These are phyloP conservation scores for Bostrychus sinensis DNA, from an alignment of 2,113 vertebrate species.

Conservation along the genomic window DNA sequence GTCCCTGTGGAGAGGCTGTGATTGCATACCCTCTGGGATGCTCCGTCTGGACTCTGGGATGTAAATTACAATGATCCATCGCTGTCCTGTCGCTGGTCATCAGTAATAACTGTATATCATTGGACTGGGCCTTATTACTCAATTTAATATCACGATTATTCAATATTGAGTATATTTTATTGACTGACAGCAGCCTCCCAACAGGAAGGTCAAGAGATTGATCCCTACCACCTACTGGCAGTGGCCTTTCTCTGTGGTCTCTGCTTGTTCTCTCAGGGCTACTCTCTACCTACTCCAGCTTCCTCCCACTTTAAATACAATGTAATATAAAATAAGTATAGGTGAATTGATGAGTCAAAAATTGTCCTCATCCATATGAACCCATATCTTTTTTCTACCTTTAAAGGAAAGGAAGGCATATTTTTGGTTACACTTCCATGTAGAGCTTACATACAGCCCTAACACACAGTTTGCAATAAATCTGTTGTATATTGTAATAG, in stretches of 20 bases:
- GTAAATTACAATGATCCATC: slow-evolving; percentile 1
- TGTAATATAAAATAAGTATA: too few species aligned
- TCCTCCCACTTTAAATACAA: too few species aligned
- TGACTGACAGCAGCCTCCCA: not conserved
- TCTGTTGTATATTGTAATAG: too few species aligned
- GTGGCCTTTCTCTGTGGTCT: not conserved
- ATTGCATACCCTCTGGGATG: not conserved
- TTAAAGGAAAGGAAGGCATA: too few species aligned
- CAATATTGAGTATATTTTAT: not conserved
- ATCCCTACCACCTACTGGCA: not conserved
- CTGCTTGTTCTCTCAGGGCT: not conserved
- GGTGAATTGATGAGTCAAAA: too few species aligned
- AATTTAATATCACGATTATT: slow-evolving; percentile 2
- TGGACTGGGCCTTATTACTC: not conserved
- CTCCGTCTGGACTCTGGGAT: too few species aligned
- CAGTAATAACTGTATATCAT: not conserved
- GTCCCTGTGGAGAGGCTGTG: slow-evolving; percentile 1
- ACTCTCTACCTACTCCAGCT: too few species aligned
- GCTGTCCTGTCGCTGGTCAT: not conserved
- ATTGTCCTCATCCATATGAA: too few species aligned
- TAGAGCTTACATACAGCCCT: too few species aligned
- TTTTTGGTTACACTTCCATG: too few species aligned
- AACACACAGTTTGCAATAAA: too few species aligned
- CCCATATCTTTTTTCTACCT: too few species aligned
- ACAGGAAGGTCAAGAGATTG: not conserved